These are phyloP conservation scores for Crotalus viridis DNA, from an alignment of 2,113 vertebrate species.

Conservation along the genomic window DNA sequence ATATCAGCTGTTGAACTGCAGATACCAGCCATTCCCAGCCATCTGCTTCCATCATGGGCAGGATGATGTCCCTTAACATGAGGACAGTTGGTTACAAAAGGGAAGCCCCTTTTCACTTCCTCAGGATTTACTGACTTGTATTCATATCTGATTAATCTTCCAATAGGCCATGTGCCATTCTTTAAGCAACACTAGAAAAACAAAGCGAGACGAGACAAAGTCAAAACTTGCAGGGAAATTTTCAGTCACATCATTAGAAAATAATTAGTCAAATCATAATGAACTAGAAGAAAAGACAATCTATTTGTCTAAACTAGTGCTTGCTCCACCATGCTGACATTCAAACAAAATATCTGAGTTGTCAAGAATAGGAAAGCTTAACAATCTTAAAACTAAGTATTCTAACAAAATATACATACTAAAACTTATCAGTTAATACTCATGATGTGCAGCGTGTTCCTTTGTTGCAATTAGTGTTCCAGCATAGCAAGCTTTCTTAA, in stretches of 20 bases:
- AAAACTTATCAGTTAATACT: not conserved
- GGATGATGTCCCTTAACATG: not conserved
- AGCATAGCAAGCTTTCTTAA: not conserved
- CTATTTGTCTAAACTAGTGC: not conserved
- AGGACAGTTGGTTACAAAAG: not conserved
- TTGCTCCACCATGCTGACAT: not conserved
- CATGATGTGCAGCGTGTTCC: not conserved
- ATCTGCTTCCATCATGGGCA: conserved; percentile 79
- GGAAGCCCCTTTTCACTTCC: not conserved
- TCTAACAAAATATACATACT: not conserved
- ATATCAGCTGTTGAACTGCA: conserved; percentile 75
- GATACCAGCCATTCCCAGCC: conserved; percentile 76
- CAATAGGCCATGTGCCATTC: not conserved
- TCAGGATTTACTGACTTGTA: conserved; percentile 10
- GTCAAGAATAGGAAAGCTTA: not conserved
- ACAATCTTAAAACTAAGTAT: not conserved
- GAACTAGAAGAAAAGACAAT: not conserved
- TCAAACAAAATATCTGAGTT: not conserved
- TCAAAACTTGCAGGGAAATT: not conserved
- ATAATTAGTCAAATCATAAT: not conserved
- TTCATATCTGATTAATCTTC: conserved; percentile 8
- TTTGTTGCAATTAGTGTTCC: not conserved
- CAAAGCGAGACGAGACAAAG: not conserved
- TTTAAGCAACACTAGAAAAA: conserved; percentile 11
- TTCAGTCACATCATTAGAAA: not conserved